Percentiles rank a stretch among this genome's conserved stretches.
phyloP scores from a whole-genome alignment of 2,888 invertebrate species.

The Rhingia rostrata region DNA sequence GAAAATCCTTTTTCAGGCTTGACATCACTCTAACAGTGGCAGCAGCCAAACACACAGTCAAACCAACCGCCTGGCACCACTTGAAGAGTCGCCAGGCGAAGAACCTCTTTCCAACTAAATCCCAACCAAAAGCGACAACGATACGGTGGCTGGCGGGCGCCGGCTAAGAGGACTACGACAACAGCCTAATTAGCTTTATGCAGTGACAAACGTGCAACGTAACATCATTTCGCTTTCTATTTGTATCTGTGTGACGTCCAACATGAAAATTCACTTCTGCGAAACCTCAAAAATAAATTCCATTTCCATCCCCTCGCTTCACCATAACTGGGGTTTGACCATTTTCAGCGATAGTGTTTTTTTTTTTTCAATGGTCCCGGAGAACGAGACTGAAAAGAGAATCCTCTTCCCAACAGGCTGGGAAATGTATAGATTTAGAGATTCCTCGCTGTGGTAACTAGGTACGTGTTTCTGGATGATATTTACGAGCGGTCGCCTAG shows the following conservation, averaged over 20 bases:
- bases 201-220: conserved; percentile 66
- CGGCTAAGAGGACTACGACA: conserved; percentile 5
- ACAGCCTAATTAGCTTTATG: conserved; percentile 66
- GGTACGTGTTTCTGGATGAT: conserved; percentile 15
- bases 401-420: not conserved
- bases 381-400: not conserved
- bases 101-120: not conserved
- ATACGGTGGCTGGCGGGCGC: not conserved
- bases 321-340: not conserved
- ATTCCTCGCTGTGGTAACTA: conserved; percentile 15
- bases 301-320: conserved; percentile 13
- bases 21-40: conserved; percentile 20
- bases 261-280: conserved; percentile 65
- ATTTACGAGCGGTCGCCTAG: conserved; percentile 19
- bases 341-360: conserved; percentile 5
- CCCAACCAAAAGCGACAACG: not conserved
- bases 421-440: conserved; percentile 23
- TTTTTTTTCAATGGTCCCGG: not conserved
- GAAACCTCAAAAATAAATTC: conserved; percentile 57
- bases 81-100: conserved; percentile 13
- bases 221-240: conserved; percentile 34
- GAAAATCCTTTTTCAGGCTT: conserved; percentile 27
- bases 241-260: conserved; percentile 41
- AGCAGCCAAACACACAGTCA: conserved; percentile 29
- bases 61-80: conserved; percentile 36